Base-by-base conservation (phyloP, 2,113 vertebrate genomes). In the Gymnarchus niloticus region DNA sequence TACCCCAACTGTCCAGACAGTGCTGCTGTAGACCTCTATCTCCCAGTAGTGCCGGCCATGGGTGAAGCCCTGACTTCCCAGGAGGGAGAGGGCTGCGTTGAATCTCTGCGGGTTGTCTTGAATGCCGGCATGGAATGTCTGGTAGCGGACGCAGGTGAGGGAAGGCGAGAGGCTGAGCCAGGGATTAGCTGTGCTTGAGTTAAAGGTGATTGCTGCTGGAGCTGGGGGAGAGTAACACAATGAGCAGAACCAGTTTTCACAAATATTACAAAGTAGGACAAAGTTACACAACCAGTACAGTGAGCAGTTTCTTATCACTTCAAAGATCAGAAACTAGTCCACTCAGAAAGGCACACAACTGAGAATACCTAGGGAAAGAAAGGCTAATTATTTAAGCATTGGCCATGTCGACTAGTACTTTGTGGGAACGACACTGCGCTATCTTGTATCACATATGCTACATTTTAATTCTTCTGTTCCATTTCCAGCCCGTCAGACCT, bases 1-100 rank as follows among this genome's bases (percentile, higher is more conserved):
- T 76, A 95, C 94, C 1, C 95, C 95, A 6, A 95, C 93, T 0
- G 94, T 95, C 95, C 95, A 95, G 33, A 95, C 95, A 0, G 95
- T 93, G 91, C 94, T 95, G 91, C 93, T 95, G 88, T 94, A 93
- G 44, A 95, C 95, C 80, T 95, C 94, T 0, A 95, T 93, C 91
- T 95, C 95, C 95, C 95, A 95, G 92, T 95, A 95, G 88, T 94
- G 94, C 12, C 93, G 93, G 5, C 95, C 95, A 0, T 95, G 92
- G 44, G 92, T 94, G 91, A 95, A 95, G 52, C 94, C 93, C 90
- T 95, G 93, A 81, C 93, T 94, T 4, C 91, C 94, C 5, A 95
- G 91, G 83, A 95, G 92, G 0, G 94, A 96, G 87, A 95, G 91
- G 46, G 95, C 94, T 0, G 94, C 93, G 2, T 95, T 95, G 89